These are phyloP conservation scores for Pecten maximus DNA, from an alignment of 2,888 invertebrate genomes.

Conservation along the genomic window DNA sequence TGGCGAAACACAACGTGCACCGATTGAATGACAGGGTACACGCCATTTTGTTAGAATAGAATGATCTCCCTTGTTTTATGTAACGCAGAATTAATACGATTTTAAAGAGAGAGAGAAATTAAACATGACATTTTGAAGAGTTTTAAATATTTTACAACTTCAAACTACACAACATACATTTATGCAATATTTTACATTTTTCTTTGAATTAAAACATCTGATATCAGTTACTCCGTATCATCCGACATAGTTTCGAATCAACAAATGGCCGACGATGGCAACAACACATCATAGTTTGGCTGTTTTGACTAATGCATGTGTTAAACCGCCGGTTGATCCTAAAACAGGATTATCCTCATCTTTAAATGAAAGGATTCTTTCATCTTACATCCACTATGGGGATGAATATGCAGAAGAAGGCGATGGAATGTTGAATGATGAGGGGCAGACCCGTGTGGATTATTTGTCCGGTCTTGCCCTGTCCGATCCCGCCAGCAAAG, in stretches of 20 bases:
- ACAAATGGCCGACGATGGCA: constrained; percentile 77
- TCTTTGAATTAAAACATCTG: background rate
- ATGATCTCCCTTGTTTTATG: constrained; percentile 29
- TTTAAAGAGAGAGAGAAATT: background rate
- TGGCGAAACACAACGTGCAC: constrained; percentile 55
- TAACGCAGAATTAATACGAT: constrained; percentile 3
- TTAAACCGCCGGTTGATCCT: constrained; percentile 77
- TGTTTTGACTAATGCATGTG: constrained; percentile 78
- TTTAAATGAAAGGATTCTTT: constrained; percentile 64
- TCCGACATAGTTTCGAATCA: constrained; percentile 65
- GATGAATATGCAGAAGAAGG: constrained; percentile 62
- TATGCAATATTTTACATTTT: background rate
- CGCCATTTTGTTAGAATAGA: constrained; percentile 38
- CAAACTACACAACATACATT: background rate
- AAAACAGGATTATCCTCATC: constrained; percentile 73
- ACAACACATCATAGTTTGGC: constrained; percentile 77
- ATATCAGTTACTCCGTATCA: constrained; percentile 7
- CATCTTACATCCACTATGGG: constrained; percentile 57
- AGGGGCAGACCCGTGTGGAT: constrained; percentile 52
- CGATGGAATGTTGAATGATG: constrained; percentile 51
- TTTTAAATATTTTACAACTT: no score
- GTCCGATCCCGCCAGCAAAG: constrained; percentile 51
- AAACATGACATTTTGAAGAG: no score
- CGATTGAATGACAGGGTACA: constrained; percentile 36
- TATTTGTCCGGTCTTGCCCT: constrained; percentile 54